These are phyloP conservation scores for Phymorhynchus buccinoides DNA, from an alignment of 1,140 invertebrate genomes.

Conservation along the genomic window DNA sequence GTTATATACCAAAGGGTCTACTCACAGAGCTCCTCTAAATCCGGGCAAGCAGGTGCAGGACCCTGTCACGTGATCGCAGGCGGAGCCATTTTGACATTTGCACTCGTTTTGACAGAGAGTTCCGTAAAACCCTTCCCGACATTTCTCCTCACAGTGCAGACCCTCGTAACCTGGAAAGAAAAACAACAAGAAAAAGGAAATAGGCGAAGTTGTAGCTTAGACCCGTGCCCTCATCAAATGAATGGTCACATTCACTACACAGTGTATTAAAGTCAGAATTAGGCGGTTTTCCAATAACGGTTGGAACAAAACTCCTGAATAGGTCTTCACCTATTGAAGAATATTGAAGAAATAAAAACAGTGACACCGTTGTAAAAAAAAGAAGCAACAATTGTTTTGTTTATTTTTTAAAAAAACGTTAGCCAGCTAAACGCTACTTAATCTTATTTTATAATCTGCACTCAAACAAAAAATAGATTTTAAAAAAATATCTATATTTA, in stretches of 20 bases:
- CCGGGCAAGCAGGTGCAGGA: conserved; percentile 29
- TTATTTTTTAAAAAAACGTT: too few relatives aligned
- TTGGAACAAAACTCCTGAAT: neutral
- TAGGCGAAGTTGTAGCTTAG: neutral
- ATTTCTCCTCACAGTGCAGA: neutral
- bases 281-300: neutral
- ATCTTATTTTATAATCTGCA: too few relatives aligned
- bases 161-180: conserved; percentile 37
- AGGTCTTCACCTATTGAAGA: neutral
- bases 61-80: conserved; percentile 36
- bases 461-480: too few relatives aligned
- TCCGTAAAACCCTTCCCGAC: conserved; percentile 25
- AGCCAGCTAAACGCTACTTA: too few relatives aligned
- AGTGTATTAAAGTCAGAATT: neutral
- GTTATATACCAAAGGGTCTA: neutral
- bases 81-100: conserved; percentile 25
- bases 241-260: neutral
- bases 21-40: conserved; percentile 39
- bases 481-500: too few relatives aligned
- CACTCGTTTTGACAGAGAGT: conserved; percentile 19
- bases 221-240: neutral
- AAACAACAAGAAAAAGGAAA: neutral
- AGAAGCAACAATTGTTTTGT: too few relatives aligned
- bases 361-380: too few relatives aligned
- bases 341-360: too few relatives aligned